These are phyloP conservation scores for Polydrusus tereticollis DNA, from an alignment of 2,888 invertebrate genomes.

Conservation along the genomic window DNA sequence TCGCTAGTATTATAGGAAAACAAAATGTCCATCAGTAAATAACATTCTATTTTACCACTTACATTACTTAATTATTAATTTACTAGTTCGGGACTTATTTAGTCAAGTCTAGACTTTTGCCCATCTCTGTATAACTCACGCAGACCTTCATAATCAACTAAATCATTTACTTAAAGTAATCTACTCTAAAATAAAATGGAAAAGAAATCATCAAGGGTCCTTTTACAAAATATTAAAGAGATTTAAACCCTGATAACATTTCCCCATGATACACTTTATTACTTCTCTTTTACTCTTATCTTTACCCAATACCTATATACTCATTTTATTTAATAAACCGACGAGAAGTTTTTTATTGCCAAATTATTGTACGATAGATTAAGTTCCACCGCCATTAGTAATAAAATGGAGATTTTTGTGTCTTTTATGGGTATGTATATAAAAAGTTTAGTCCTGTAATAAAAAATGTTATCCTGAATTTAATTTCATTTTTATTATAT, in stretches of 20 bases:
- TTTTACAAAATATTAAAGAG: neutral
- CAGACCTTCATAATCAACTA: neutral
- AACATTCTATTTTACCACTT: too few relatives aligned
- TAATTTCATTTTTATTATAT: neutral
- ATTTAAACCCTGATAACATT: neutral
- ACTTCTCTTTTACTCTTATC: slow-evolving; percentile 2
- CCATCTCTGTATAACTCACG: too few relatives aligned
- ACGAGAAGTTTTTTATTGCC: slow-evolving; percentile 7
- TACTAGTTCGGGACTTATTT: too few relatives aligned
- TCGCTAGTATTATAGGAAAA: too few relatives aligned
- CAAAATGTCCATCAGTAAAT: too few relatives aligned
- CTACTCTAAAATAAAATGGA: neutral
- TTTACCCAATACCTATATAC: neutral
- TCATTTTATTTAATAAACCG: slow-evolving; percentile 19
- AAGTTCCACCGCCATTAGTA: neutral
- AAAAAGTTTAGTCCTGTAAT: neutral
- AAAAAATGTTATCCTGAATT: neutral
- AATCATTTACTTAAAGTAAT: neutral
- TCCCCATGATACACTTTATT: neutral
- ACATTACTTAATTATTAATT: too few relatives aligned
- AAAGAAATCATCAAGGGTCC: neutral
- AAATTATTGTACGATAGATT: slow-evolving; percentile 16
- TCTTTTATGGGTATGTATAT: neutral
- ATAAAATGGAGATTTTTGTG: neutral
- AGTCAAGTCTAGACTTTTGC: too few relatives aligned